Evolutionary conservation across 2,113 vertebrate genomes (phyloP).

Genomic region (Sprattus sprattus): DNA sequence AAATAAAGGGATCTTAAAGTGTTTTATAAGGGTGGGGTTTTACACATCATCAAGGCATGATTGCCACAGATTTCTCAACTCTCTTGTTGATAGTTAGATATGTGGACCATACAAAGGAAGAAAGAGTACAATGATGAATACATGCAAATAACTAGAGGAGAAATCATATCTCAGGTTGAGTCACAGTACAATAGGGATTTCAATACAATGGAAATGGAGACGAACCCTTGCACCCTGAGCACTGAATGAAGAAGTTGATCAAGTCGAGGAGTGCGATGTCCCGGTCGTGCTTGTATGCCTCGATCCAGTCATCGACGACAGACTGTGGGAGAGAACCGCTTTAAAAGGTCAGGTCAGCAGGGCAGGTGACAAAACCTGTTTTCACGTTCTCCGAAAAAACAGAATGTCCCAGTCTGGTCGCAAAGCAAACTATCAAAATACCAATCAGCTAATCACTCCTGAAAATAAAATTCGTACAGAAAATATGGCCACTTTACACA

Average conservation of each 20-base stretch:
- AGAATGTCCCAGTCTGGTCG: slow-evolving; percentile 1
- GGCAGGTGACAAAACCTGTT: not conserved
- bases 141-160: not conserved
- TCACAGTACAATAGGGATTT: not conserved
- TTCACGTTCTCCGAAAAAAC: not conserved
- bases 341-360: not conserved
- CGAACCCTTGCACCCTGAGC: slow-evolving; percentile 98
- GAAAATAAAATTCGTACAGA: no score
- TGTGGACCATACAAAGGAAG: not conserved
- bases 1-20: not conserved
- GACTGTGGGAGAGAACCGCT: slow-evolving; percentile 70
- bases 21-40: no score
- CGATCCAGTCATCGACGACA: slow-evolving; percentile 99
- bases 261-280: slow-evolving; percentile 97
- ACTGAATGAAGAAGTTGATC: slow-evolving; percentile 99
- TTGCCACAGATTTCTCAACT: not conserved
- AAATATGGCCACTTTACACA: no score
- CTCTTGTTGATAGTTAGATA: not conserved
- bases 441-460: no score
- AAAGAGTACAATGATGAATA: not conserved
- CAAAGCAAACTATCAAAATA: no score
- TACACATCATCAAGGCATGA: not conserved
- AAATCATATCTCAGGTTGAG: no score
- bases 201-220: not conserved
- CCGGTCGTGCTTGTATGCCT: slow-evolving; percentile 97